Conservation (phyloP, 2,888 invertebrate species). For the Tetrapedia diversipes region DNA sequence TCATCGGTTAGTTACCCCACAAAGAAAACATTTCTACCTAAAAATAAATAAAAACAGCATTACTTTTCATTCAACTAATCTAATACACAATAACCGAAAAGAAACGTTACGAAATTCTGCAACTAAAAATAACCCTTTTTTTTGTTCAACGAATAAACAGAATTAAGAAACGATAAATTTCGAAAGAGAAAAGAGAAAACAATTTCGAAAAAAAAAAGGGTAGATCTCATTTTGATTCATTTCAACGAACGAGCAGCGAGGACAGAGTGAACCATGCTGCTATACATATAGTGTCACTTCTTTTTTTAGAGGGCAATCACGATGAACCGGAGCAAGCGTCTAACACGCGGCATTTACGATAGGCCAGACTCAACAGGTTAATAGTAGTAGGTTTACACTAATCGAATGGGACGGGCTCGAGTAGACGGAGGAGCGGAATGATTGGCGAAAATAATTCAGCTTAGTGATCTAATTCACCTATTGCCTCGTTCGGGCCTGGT, state of each 20-base stretch:
- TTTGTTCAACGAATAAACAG: no score
- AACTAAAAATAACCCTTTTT: no score
- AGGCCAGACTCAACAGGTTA: constrained; percentile 55
- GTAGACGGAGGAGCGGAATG: constrained; percentile 34
- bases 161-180: no score
- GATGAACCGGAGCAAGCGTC: constrained; percentile 28
- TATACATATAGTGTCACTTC: constrained; percentile 8
- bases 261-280: neutral
- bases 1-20: no score
- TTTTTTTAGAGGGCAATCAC: constrained; percentile 22
- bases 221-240: neutral
- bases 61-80: no score
- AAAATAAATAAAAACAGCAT: no score
- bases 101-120: no score
- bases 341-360: constrained; percentile 33
- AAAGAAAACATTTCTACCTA: no score
- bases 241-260: neutral
- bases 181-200: neutral
- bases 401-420: constrained; percentile 53
- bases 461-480: constrained; percentile 56
- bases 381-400: constrained; percentile 52
- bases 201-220: neutral
- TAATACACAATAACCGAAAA: no score
- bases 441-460: constrained; percentile 58
- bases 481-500: constrained; percentile 50